These are phyloP conservation scores for Pterobdella sp. DNA, from an alignment of 2,888 invertebrate species.

Conservation along the genomic window DNA sequence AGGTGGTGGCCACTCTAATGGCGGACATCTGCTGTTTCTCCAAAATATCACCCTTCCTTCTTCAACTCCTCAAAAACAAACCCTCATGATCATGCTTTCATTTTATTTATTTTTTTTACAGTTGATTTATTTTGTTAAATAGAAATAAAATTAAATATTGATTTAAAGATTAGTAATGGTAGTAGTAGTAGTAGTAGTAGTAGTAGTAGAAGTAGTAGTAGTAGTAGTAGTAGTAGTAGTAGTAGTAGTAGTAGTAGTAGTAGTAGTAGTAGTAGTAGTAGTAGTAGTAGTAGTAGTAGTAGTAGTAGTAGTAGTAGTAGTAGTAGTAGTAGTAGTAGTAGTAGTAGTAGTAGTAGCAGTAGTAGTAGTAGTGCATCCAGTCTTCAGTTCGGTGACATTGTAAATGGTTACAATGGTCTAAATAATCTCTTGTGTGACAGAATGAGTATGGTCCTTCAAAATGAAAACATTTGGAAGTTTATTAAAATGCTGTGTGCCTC, in stretches of 20 bases:
- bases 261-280: constrained; percentile 23
- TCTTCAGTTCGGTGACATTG: too few species aligned
- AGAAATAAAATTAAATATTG: not conserved
- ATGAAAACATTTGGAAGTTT: too few species aligned
- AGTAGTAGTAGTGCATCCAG: not conserved
- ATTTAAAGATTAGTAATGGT: constrained; percentile 20
- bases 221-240: constrained; percentile 22
- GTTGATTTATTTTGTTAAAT: not conserved
- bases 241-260: constrained; percentile 22
- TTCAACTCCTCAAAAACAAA: too few species aligned
- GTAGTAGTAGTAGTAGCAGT: not conserved
- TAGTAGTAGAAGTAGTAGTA: constrained; percentile 20
- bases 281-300: constrained; percentile 13
- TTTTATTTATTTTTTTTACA: not conserved
- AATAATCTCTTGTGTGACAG: too few species aligned
- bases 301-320: constrained; percentile 9
- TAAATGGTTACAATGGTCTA: too few species aligned
- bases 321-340: constrained; percentile 10
- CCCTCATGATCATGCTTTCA: too few species aligned
- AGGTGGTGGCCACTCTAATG: too few species aligned
- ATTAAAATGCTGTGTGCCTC: too few species aligned
- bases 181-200: constrained; percentile 22
- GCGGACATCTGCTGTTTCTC: too few species aligned
- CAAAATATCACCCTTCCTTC: too few species aligned
- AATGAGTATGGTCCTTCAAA: too few species aligned